Conservation (phyloP, 2,113 vertebrate genomes). For the Prunella fulvescens region DNA sequence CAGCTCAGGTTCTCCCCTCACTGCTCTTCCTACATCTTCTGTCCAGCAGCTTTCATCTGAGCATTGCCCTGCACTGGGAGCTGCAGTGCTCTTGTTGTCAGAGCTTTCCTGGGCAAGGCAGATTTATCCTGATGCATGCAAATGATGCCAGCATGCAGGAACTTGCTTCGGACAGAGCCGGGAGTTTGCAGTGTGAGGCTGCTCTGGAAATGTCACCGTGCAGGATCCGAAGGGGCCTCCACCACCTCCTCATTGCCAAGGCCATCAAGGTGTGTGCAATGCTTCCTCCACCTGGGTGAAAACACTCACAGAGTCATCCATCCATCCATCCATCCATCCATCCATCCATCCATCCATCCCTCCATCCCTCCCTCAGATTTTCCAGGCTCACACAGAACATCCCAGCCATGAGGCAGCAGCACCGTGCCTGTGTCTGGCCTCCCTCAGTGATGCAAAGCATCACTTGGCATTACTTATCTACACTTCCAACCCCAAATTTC, state of each 20-base stretch:
- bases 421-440: fast-evolving
- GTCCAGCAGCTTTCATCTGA: not conserved
- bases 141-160: not conserved
- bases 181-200: not conserved
- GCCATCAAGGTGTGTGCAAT: not conserved
- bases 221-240: not conserved
- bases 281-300: not conserved
- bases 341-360: not conserved
- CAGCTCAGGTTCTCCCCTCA: not conserved
- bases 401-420: not conserved
- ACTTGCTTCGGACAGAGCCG: not conserved
- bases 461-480: fast-evolving
- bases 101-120: not conserved
- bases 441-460: not conserved
- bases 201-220: not conserved
- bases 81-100: not conserved
- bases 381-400: fast-evolving
- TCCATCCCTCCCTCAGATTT: not conserved
- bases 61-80: not conserved
- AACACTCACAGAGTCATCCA: not conserved
- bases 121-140: not conserved
- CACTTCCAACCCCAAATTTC: fast-evolving
- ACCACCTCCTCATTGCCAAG: not conserved
- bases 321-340: not conserved
- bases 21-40: not conserved